Base-by-base conservation (phyloP, 2,113 vertebrate species). In the Probosciger aterrimus region DNA sequence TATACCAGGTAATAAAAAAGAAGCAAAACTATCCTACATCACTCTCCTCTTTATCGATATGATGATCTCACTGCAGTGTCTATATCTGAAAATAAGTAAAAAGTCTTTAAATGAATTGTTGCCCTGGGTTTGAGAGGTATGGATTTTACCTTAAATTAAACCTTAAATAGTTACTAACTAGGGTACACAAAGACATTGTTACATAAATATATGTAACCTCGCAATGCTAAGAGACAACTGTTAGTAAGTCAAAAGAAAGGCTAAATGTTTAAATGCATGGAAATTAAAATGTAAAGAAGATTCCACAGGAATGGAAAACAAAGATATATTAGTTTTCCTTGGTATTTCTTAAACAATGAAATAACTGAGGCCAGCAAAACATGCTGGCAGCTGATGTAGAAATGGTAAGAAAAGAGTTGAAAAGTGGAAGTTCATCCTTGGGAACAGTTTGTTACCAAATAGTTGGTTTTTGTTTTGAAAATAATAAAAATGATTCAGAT, bases 401-500 rank as follows among this genome's bases (percentile, higher is more conserved):
- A 76, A 63, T n/a, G 25, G 31, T 46, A 60, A 82, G 60, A 76
- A 46, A 70, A 68, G 44, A 53, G n/a, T 19, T 79, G 62, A 93
- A 95, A 92, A 85, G 65, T 59, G 70, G 57, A 81, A 82, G 57
- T 90, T 91, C 81, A 57, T 94, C 77, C 92, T 75, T 31, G 60
- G 88, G 75, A 96, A 74, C 69, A 75, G 43, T 88, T 93, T 83
- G 78, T 93, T 94, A 83, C 79, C 52, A 86, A 75, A 93, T 75
- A 96, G 50, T 82, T 95, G 84, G 52, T 85, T 94, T 97, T 96
- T 96, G 92, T 97, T 97, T 97, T 62, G 52, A 87, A 96, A 92
- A 83, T 64, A 94, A 86, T 82, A 55, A 55, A 83, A 95, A 39
- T 52, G 0, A 62, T 69, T 73, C 88, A 28, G 44, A 74, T 84